Evolutionary conservation across 2,888 invertebrate genomes (phyloP), one percentile per base, ranked within the genome.

Genomic region (Tachystola acroxantha): DNA sequence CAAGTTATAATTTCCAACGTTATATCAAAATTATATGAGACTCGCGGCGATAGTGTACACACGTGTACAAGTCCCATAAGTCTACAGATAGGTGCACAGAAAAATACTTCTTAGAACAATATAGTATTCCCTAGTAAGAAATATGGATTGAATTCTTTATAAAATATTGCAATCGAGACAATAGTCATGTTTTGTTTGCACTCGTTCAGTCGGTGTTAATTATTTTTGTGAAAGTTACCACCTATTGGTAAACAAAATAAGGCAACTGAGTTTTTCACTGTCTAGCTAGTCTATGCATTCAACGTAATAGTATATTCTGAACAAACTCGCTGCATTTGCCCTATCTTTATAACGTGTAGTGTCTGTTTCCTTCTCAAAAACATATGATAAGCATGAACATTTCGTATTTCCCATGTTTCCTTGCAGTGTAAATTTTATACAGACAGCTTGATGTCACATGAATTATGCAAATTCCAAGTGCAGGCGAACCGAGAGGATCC

Each of bases 401-500:
- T 58, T 64, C 61, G 56, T 52, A 55, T 63, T 60, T 61, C 51
- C 37, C 54, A 53, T 55, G 57, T 62, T 62, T 64, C 53, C 44
- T 48, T 56, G 59, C 62, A 66, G 66, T 74, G 69, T 69, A 71
- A 69, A 78, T 75, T 76, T 74, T 70, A 53, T 53, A 53, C 58
- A 64, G 64, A 68, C 68, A 69, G 66, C 66, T 68, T 64, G 60
- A 53, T 67, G 74, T 77, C 73, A 71, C 72, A 75, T 80, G 76
- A 80, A 80, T 79, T 81, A 77, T 77, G 73, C 58, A 77, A 74
- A 79, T 74, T 61, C 60, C 53, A 50, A 32, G 55, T 66, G 68
- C 72, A 68, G 53, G 46, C 50, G 55, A 60, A 53, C 59, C 60
- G 64, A 64, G 60, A 60, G 60, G 57, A 63, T 64, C 50, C 49